Evolutionary conservation across 2,888 invertebrate species (phyloP).

Genomic region (Chirona hameri): DNA sequence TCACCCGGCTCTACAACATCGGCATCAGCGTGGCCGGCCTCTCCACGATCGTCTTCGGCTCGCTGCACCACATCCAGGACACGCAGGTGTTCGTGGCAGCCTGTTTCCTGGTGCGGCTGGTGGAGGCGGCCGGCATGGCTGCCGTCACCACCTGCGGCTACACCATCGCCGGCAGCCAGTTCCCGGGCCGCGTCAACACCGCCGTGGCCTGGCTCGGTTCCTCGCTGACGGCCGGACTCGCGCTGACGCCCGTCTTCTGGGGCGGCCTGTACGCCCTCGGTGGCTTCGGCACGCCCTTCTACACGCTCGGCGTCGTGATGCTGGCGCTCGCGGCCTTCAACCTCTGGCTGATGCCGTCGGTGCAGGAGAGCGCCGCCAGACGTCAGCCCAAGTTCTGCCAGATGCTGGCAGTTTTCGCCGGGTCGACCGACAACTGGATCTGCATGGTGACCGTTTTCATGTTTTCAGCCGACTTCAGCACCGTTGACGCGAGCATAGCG

Average conservation of each 20-base stretch:
- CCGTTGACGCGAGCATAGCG: not conserved
- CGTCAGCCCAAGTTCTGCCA: not conserved
- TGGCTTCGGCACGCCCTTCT: conserved; percentile 73
- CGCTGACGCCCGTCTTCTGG: conserved; percentile 73
- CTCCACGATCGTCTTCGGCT: conserved; percentile 51
- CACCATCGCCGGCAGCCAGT: conserved; percentile 70
- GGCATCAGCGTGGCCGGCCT: not conserved
- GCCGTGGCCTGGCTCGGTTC: conserved; percentile 73
- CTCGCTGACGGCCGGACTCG: conserved; percentile 74
- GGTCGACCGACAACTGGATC: not conserved
- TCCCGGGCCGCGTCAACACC: conserved; percentile 69
- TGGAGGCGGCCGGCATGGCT: conserved; percentile 72
- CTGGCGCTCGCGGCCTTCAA: conserved; percentile 63
- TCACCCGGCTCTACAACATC: not conserved
- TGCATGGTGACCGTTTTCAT: not conserved
- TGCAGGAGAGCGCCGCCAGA: not conserved
- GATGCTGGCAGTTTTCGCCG: not conserved
- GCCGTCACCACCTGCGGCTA: conserved; percentile 74
- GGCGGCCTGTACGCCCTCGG: conserved; percentile 72
- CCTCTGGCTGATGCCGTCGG: conserved; percentile 58
- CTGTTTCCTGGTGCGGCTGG: conserved; percentile 66
- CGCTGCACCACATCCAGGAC: conserved; percentile 61
- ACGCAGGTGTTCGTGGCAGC: conserved; percentile 60
- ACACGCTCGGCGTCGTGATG: conserved; percentile 66
- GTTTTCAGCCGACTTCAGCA: not conserved